Base-by-base conservation (phyloP, 1,140 invertebrate species). In the Musca vetustissima region DNA sequence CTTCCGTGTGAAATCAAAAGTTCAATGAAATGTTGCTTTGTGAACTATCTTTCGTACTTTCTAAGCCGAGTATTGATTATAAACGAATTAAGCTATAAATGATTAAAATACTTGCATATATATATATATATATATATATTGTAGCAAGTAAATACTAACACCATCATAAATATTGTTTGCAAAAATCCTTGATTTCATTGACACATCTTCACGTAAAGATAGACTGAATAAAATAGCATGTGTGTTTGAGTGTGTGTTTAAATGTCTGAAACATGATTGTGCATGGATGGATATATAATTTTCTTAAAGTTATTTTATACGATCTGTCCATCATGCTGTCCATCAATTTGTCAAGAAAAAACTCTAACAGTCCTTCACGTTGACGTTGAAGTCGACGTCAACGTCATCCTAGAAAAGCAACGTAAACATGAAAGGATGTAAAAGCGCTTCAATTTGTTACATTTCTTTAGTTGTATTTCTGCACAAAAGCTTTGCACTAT, bases 301-400 rank as follows among this genome's bases (percentile, higher is more conserved):
- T 61, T 61, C 57, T 61, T 61, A 61, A 61, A 61, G 57, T 61
- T 61, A 61, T 61, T 61, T 61, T 61, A 61, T 61, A 61, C 57
- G 57, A 61, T 61, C 57, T 61, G 57, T 61, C 57, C 57, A 61
- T 61, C 57, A 61, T 32, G 28, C 57, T 61, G 57, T 61, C 57
- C 57, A 61, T 61, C 57, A 61, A 61, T 61, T 61, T 36, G 57
- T 61, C 57, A 61, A 61, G 36, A 61, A 61, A 61, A 36, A 61
- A 19, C 28, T 19, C 21, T 19, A 52, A 52, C 21, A 22, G 57
- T 32, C 7, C 28, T 36, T 61, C 57, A 61, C 32, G 32, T 61
- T 59, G n/a, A 32, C 28, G 28, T 32, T 43, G 36, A 43, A 43
- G 36, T 43, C 36, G 36, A 13, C 36, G 36, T 43, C 36, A 43